Base-by-base conservation (phyloP, 2,113 vertebrate species). In the Phylloscopus whistleri region DNA sequence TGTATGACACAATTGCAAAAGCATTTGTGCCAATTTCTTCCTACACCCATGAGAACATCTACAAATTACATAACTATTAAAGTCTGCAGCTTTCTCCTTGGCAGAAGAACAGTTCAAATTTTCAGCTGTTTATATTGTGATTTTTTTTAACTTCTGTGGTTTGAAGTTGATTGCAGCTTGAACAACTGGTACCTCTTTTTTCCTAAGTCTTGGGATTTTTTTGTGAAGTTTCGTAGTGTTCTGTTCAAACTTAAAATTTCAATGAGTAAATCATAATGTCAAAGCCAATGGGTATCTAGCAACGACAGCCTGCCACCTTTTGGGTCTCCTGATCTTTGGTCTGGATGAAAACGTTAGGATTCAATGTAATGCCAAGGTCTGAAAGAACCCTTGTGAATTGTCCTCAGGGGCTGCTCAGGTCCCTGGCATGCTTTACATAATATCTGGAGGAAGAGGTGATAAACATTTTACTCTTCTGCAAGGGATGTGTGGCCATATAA, bases 11-110 rank as follows among this genome's bases (percentile, higher is more conserved):
- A 31, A 44, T 41, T 88, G 30, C 56, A 33, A 49, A 94, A 86
- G 10, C 37, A 23, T 80, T 90, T 84, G 35, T 69, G 39, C 23
- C 83, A n/a, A 14, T 55, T 74, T 87, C 79, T 85, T 91, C 75
- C 33, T 83, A 10, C 1, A 2, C 56, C 14, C 21, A 26, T 63
- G 51, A 80, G 63, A 91, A 85, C 55, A 83, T 85, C n/a, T 74
- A 44, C 51, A 88, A 55, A 70, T 33, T 64, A 56, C 8, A 11
- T 68, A 73, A 56, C 55, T 76, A 55, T 41, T 66, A 24, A 91
- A 93, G 44, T 73, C 87, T 75, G 35, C 62, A 82, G 41, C 77
- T 89, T 83, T 63, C 75, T 87, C 70, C 62, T 95, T 87, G 93
- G 81, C 67, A 74, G 41, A 68, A 37, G 60, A 81, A 64, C 31